Evolutionary conservation across 2,797 vertebrate species (phyloP).

Genomic region (Hypotaenidia philippensis): DNA sequence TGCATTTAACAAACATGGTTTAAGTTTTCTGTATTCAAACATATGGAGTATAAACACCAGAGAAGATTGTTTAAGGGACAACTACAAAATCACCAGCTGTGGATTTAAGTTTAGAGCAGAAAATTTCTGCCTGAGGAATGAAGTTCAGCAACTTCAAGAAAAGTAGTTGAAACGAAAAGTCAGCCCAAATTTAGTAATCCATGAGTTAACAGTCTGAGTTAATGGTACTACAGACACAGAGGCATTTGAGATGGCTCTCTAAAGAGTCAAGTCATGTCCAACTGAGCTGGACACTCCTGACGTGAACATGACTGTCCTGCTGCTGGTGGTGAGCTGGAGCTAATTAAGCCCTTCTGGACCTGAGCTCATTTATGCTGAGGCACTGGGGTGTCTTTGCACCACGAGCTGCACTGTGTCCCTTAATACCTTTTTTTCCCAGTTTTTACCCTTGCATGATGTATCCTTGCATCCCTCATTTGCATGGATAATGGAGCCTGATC

Average conservation of each 20-base stretch:
- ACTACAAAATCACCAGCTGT: neutral
- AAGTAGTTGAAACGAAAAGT: neutral
- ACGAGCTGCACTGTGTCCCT: neutral
- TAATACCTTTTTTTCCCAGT: neutral
- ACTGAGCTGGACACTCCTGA: neutral
- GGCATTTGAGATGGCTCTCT: neutral
- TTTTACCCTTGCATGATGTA: fast-evolving
- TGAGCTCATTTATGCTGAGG: neutral
- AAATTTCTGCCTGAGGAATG: neutral
- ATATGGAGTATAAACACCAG: neutral
- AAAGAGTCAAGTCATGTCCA: neutral
- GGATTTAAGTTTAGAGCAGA: neutral
- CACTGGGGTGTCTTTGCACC: neutral
- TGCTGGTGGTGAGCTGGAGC: neutral
- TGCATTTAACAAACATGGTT: neutral
- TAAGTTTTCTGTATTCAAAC: neutral
- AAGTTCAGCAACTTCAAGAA: neutral
- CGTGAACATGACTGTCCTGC: neutral
- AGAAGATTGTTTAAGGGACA: neutral
- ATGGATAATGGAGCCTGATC: neutral
- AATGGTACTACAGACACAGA: neutral
- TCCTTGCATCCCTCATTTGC: neutral
- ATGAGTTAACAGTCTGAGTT: neutral
- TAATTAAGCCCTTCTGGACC: constrained; percentile 35
- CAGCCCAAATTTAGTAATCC: neutral